A percentile compares a stretch with the other conserved stretches of the same genome.
Conservation (phyloP, 1,140 invertebrate genomes). For the Rhagoletis zephyria region DNA sequence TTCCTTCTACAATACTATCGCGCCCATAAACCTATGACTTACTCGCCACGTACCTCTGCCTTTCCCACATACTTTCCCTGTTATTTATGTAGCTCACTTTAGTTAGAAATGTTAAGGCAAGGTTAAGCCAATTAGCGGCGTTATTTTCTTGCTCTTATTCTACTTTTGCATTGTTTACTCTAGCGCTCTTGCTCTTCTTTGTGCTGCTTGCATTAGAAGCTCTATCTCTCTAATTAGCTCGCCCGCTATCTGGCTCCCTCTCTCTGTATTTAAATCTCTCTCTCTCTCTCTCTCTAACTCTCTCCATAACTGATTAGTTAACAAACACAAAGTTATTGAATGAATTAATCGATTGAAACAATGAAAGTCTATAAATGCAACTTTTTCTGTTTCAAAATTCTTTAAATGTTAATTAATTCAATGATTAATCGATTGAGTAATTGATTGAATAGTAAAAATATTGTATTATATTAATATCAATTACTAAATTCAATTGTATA, state of each 20-base stretch:
- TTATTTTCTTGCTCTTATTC: neutral
- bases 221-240: neutral
- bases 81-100: neutral
- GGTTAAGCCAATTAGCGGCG: neutral
- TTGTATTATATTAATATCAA: slow-evolving; percentile 30
- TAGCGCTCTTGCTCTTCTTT: neutral
- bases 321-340: slow-evolving; percentile 56
- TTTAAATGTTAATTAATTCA: slow-evolving; percentile 33
- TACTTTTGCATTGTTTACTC: neutral
- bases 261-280: neutral
- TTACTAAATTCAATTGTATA: slow-evolving; percentile 54
- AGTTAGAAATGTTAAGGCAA: neutral
- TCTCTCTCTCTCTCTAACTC: neutral
- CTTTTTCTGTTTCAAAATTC: slow-evolving; percentile 26
- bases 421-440: slow-evolving; percentile 50
- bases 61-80: neutral
- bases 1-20: too few species aligned
- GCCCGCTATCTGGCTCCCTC: neutral
- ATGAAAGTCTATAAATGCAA: slow-evolving; percentile 50
- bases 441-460: slow-evolving; percentile 24
- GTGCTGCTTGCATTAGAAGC: neutral
- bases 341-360: slow-evolving; percentile 47
- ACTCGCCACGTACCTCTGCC: neutral
- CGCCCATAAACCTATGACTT: too few species aligned
- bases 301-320: slow-evolving; percentile 56